Conservation (phyloP, 92 coral and sea anemone genomes). For the Phenganax stokvisi region DNA sequence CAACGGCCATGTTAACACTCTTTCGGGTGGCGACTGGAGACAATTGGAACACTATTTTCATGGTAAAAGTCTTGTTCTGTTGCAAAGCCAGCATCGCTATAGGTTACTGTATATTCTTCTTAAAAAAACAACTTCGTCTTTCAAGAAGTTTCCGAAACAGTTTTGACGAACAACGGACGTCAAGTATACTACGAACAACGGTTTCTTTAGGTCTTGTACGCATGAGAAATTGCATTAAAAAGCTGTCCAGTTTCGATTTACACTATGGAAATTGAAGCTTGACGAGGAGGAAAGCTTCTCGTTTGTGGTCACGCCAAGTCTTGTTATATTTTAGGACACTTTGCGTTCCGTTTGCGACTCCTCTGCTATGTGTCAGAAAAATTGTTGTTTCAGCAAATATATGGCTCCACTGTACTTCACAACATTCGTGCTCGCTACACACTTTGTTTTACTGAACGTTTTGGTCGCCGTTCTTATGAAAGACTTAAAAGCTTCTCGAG, state of each 20-base stretch:
- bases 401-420: slow-evolving; percentile 89
- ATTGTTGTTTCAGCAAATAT: slow-evolving; percentile 71
- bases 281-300: no score
- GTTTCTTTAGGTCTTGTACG: neutral
- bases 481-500: slow-evolving; percentile 89
- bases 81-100: no score
- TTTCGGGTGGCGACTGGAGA: slow-evolving; percentile 95
- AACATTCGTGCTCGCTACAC: slow-evolving; percentile 91
- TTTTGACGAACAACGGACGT: neutral
- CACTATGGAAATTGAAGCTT: no score
- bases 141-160: no score
- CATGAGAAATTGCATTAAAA: neutral
- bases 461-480: slow-evolving; percentile 98
- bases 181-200: neutral
- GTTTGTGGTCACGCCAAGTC: neutral
- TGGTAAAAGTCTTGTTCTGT: slow-evolving; percentile 45
- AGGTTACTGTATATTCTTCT: no score
- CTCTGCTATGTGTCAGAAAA: slow-evolving; percentile 58
- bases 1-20: slow-evolving; percentile 86
- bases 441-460: slow-evolving; percentile 92
- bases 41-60: slow-evolving; percentile 94
- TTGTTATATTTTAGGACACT: slow-evolving; percentile 61
- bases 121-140: no score
- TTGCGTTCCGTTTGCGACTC: slow-evolving; percentile 62
- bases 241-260: neutral